Evolutionary conservation across 2,113 vertebrate genomes (phyloP).

Genomic region (Columbina picui): DNA sequence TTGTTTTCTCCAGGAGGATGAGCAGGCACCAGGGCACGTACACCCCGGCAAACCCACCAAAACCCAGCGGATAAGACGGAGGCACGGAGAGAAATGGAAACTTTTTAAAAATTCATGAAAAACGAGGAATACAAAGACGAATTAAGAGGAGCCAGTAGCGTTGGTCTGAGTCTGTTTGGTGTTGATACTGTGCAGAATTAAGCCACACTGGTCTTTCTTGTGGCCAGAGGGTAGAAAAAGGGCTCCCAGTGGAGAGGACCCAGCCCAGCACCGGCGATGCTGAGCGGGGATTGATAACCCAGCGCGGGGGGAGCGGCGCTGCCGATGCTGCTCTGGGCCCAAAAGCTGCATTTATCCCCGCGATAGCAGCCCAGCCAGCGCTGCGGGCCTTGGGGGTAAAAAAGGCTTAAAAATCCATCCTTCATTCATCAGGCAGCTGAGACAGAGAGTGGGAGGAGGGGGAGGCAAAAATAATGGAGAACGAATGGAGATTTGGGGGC

Average conservation of each 20-base stretch:
- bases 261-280: background rate
- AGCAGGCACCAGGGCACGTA: background rate
- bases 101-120: slow-evolving; percentile 58
- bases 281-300: slow-evolving; percentile 74
- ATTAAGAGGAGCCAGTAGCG: slow-evolving; percentile 27
- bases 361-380: slow-evolving; percentile 67
- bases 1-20: background rate
- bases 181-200: slow-evolving; percentile 73
- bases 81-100: background rate
- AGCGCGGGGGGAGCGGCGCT: background rate
- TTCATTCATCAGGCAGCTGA: slow-evolving; percentile 69
- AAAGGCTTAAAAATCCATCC: slow-evolving; percentile 67
- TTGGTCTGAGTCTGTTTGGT: slow-evolving; percentile 64
- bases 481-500: background rate
- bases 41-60: background rate
- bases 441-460: slow-evolving; percentile 11
- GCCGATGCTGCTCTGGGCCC: slow-evolving; percentile 46
- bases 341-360: slow-evolving; percentile 67
- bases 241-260: slow-evolving; percentile 67
- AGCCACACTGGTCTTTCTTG: slow-evolving; percentile 56
- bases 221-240: slow-evolving; percentile 68
- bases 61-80: background rate
- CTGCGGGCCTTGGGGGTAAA: slow-evolving; percentile 59
- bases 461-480: slow-evolving; percentile 36
- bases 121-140: background rate